Evolutionary conservation across 2,888 invertebrate species (phyloP), one percentile per base, ranked within the genome.

Genomic region (Chymomyza amoena): DNA sequence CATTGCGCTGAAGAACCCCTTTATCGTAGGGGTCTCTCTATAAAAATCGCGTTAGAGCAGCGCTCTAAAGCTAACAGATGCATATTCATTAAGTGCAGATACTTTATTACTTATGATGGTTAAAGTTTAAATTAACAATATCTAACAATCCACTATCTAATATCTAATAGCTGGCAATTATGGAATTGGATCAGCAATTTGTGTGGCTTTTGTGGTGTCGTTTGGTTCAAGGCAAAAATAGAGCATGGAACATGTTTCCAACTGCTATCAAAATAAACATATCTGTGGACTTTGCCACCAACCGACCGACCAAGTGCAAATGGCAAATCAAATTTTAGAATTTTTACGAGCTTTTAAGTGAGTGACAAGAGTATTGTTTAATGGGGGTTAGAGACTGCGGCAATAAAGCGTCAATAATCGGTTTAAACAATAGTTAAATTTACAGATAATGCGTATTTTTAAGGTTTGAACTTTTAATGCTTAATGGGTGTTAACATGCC

Each of bases 191-290:
- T 1, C 15, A 45, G 36, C 36, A 20, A 50, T 54, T 54, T 57
- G 18, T 25, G 56, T 16, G 18, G 56, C 20, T 25, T 56, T 25
- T 56, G 18, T 56, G 64, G 13, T 51, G 28, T 59, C 25, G 59
- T 56, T 63, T 57, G 75, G 89, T 83, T 83, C 83, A 84, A 88
- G 83, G 83, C n/a, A n/a, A 88, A 82, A 84, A 87, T 86, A 73
- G 76, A 84, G 74, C 84, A 68, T 51, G 70, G 76, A 86, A 74
- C 84, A 68, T 51, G 72, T 81, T 84, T 68, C 73, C 78, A 71
- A 63, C 66, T 13, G 13, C 13, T 45, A 13, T 39, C 45, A 51
- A 66, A 51, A 45, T 59, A 18, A n/a, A 18, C 10, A 65, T 68
- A 57, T 50, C 45, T 20, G 50, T 52, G 68, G 69, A 78, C 78